Conservation (phyloP, 2,888 invertebrate species). For the Carcina quercana region DNA sequence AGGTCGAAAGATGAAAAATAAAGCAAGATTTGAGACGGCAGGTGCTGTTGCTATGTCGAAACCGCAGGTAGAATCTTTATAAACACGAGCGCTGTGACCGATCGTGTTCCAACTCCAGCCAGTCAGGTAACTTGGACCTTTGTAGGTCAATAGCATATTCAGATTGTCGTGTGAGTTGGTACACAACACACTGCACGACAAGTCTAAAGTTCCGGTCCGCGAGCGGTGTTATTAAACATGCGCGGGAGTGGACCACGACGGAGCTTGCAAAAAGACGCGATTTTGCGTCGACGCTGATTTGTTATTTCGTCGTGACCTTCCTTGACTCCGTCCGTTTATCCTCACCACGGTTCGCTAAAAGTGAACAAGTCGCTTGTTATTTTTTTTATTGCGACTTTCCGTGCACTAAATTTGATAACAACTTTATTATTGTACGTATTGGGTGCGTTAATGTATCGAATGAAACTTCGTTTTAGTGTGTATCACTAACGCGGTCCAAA, state of each 20-base stretch:
- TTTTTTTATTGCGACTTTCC: conserved; percentile 2
- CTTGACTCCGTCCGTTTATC: conserved; percentile 46
- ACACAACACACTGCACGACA: too few relatives aligned
- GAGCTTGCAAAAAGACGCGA: conserved; percentile 21
- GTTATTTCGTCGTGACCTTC: conserved; percentile 54
- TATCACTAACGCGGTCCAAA: too few relatives aligned
- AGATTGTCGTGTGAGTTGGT: neutral
- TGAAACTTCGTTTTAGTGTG: too few relatives aligned
- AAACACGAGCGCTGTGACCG: neutral
- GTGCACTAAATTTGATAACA: neutral
- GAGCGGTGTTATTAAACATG: conserved; percentile 25
- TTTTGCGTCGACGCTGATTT: conserved; percentile 32
- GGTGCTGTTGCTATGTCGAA: conserved; percentile 2
- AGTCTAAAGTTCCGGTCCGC: conserved; percentile 10
- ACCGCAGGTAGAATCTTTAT: conserved; percentile 1
- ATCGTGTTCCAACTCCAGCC: neutral
- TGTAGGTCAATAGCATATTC: conserved; percentile 10
- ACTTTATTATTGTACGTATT: too few relatives aligned
- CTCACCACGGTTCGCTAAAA: conserved; percentile 18
- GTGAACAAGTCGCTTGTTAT: neutral
- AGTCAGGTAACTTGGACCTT: conserved; percentile 1
- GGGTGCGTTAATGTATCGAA: too few relatives aligned
- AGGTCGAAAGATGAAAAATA: conserved; percentile 8
- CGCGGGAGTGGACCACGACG: conserved; percentile 21
- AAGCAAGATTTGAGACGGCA: conserved; percentile 7